Evolutionary conservation across 2,113 vertebrate genomes (phyloP).

Genomic region (Glaucomys volans): DNA sequence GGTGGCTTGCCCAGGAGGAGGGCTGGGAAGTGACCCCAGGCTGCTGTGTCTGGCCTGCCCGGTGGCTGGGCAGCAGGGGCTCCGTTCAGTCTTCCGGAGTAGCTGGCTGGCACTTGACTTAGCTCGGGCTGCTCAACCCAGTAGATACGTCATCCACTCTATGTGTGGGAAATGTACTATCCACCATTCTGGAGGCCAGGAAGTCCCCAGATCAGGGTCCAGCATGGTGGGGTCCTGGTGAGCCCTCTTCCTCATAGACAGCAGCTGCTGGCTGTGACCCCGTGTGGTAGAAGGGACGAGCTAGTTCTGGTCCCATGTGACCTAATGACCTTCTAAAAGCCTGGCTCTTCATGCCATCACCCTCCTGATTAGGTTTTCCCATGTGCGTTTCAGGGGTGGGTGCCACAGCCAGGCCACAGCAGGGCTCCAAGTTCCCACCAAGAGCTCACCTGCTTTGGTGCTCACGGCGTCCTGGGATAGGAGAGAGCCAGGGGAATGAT

Average conservation of each 20-base stretch:
- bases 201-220: too few relatives aligned
- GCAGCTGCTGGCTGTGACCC: neutral
- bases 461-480: neutral
- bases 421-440: neutral
- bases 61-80: rapidly evolving
- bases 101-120: neutral
- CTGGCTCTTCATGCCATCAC: too few relatives aligned
- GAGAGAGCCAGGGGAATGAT: neutral
- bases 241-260: neutral
- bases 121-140: neutral
- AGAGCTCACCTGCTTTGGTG: neutral
- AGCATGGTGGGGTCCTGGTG: neutral
- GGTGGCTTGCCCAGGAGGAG: neutral
- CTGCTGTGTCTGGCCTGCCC: neutral
- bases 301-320: neutral
- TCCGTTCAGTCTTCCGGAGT: neutral
- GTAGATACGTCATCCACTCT: too few relatives aligned
- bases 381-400: neutral
- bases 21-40: neutral
- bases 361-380: neutral
- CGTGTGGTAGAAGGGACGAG: neutral
- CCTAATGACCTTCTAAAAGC: neutral
- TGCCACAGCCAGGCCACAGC: neutral
- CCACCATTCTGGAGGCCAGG: too few relatives aligned
- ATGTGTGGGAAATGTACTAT: neutral